Evolutionary conservation across 2,888 invertebrate genomes (phyloP).

Genomic region (Chaetogeoica ovagalla): DNA sequence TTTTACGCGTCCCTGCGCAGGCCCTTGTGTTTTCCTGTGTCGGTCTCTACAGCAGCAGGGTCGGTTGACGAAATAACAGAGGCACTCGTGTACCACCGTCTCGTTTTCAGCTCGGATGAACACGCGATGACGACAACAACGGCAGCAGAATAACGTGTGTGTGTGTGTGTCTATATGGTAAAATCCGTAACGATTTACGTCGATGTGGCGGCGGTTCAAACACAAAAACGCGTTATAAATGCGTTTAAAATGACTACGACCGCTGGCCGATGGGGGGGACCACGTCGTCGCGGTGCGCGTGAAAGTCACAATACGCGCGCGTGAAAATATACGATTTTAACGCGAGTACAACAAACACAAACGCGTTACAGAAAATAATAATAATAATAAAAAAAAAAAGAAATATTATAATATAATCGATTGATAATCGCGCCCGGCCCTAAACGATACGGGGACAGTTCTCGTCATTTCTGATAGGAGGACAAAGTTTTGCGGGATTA

Average conservation of each 20-base stretch:
- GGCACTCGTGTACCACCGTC: constrained; percentile 9
- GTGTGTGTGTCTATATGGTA: not conserved
- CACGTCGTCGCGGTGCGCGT: too few species aligned
- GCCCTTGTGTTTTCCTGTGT: not conserved
- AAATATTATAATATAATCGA: too few species aligned
- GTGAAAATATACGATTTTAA: too few species aligned
- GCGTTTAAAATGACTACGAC: constrained; percentile 36
- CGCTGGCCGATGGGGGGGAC: too few species aligned
- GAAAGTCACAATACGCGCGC: too few species aligned
- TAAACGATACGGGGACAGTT: too few species aligned
- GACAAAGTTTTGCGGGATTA: too few species aligned
- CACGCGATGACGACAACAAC: not conserved
- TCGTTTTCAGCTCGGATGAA: constrained; percentile 48
- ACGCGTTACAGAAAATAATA: too few species aligned
- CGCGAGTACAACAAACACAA: too few species aligned
- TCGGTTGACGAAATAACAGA: constrained; percentile 3
- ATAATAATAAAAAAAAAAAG: too few species aligned
- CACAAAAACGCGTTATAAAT: constrained; percentile 49
- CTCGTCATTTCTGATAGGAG: too few species aligned
- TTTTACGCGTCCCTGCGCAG: constrained; percentile 14
- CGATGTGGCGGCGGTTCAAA: not conserved
- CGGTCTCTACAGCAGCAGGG: not conserved
- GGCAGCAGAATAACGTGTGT: not conserved
- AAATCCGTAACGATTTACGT: constrained; percentile 28
- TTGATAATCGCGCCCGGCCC: too few species aligned